These are phyloP conservation scores for Mesocricetus auratus DNA, from an alignment of 2,113 vertebrate species.

Conservation along the genomic window DNA sequence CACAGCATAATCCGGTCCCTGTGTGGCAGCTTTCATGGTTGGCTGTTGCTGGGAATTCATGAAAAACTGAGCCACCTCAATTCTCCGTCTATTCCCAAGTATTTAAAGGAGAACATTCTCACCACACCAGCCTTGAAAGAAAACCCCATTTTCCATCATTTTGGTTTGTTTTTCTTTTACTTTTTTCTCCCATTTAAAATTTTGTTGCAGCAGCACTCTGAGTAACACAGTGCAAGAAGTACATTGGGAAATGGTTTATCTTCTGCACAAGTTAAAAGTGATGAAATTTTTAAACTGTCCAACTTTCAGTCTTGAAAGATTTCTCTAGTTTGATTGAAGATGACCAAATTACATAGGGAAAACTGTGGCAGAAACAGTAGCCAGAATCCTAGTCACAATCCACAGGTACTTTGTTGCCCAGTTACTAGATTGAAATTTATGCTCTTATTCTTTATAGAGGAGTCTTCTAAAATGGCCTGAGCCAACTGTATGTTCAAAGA, in stretches of 20 bases:
- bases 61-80: not conserved
- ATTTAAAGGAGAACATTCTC: conserved; percentile 71
- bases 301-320: conserved; percentile 73
- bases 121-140: conserved; percentile 64
- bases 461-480: conserved; percentile 76
- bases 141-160: conserved; percentile 40
- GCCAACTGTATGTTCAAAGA: conserved; percentile 71
- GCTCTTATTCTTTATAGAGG: conserved; percentile 65
- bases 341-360: conserved; percentile 73
- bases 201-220: conserved; percentile 47
- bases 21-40: not conserved
- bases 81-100: conserved; percentile 57
- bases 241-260: not conserved
- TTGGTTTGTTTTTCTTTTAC: conserved; percentile 36
- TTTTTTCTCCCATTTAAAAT: not conserved
- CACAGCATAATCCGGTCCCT: not conserved
- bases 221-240: conserved; percentile 59
- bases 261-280: conserved; percentile 57
- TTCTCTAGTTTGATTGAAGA: conserved; percentile 80
- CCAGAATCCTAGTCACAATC: conserved; percentile 65
- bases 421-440: conserved; percentile 72
- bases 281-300: conserved; percentile 67
- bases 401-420: conserved; percentile 59
- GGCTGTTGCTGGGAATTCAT: not conserved
- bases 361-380: not conserved